phyloP scores from a whole-genome alignment of 2,888 invertebrate species.

The Diaperis boleti region DNA sequence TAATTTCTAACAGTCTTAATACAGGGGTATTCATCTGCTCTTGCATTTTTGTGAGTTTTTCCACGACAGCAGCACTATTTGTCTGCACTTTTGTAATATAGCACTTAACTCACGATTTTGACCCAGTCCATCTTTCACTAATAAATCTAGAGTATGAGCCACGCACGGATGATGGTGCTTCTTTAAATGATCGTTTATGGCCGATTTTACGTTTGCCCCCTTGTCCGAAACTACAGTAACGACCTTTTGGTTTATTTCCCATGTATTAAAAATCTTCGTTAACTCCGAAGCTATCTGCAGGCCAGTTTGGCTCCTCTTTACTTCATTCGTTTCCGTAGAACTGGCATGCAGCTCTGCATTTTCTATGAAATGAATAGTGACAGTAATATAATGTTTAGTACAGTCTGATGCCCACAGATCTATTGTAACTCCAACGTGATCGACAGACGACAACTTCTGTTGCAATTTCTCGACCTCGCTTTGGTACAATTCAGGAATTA shows the following conservation, averaged over 20 bases:
- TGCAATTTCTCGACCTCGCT: background rate
- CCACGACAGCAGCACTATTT: slow-evolving; percentile 44
- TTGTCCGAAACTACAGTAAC: slow-evolving; percentile 19
- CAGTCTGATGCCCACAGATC: slow-evolving; percentile 16
- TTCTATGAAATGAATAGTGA: slow-evolving; percentile 7
- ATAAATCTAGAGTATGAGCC: slow-evolving; percentile 13
- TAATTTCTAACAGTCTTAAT: slow-evolving; percentile 47
- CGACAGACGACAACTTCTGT: background rate
- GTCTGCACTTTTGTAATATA: slow-evolving; percentile 46
- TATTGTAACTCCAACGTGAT: slow-evolving; percentile 5
- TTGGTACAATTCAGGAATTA: slow-evolving; percentile 4
- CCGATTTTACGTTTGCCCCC: slow-evolving; percentile 12
- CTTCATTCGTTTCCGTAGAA: slow-evolving; percentile 1
- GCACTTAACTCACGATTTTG: slow-evolving; percentile 16
- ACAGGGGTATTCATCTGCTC: slow-evolving; percentile 44
- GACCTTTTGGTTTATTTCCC: slow-evolving; percentile 11
- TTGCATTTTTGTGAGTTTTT: slow-evolving; percentile 49
- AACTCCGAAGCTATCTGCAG: background rate
- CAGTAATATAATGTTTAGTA: slow-evolving; percentile 4
- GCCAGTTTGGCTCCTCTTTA: slow-evolving; percentile 7
- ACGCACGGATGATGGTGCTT: slow-evolving; percentile 17
- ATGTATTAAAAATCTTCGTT: slow-evolving; percentile 17
- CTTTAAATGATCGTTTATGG: slow-evolving; percentile 9
- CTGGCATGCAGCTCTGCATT: slow-evolving; percentile 1
- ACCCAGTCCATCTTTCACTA: background rate